These are phyloP conservation scores for Oplegnathus fasciatus DNA, from an alignment of 2,113 vertebrate genomes.

Conservation along the genomic window DNA sequence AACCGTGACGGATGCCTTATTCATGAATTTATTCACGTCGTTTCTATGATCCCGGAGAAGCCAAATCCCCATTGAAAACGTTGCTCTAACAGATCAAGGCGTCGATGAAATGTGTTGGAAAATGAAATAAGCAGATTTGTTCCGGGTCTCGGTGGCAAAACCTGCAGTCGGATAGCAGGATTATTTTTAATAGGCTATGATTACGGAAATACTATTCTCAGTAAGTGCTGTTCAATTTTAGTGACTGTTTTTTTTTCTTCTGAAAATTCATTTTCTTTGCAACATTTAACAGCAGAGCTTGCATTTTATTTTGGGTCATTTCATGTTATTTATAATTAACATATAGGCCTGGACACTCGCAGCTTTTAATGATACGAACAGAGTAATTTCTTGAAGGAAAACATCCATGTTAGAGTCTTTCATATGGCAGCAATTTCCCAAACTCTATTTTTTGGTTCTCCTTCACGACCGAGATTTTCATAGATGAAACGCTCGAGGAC, in stretches of 20 bases:
- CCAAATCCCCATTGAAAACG: slow-evolving; percentile 81
- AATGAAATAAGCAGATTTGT: slow-evolving; percentile 69
- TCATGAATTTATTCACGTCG: slow-evolving; percentile 87
- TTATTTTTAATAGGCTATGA: slow-evolving; percentile 48
- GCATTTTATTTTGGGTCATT: background rate
- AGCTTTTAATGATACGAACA: background rate
- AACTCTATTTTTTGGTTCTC: slow-evolving; percentile 58
- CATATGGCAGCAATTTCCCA: slow-evolving; percentile 16
- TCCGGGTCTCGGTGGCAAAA: slow-evolving; percentile 57
- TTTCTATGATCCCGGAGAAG: slow-evolving; percentile 81
- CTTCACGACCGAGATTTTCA: slow-evolving; percentile 62
- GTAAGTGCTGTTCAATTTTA: background rate
- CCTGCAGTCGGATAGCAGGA: slow-evolving; percentile 43
- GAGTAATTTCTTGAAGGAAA: background rate
- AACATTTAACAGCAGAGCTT: background rate
- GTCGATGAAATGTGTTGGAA: slow-evolving; percentile 70
- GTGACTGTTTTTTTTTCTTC: background rate
- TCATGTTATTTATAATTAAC: background rate
- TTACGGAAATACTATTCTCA: slow-evolving; percentile 10
- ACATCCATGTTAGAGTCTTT: slow-evolving; percentile 5
- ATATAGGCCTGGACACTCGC: background rate
- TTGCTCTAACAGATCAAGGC: slow-evolving; percentile 67
- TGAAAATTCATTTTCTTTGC: background rate
- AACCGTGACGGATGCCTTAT: slow-evolving; percentile 90
- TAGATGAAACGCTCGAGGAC: slow-evolving; percentile 85